phyloP scores from a whole-genome alignment of 2,113 vertebrate species.

The Tapirus terrestris region DNA sequence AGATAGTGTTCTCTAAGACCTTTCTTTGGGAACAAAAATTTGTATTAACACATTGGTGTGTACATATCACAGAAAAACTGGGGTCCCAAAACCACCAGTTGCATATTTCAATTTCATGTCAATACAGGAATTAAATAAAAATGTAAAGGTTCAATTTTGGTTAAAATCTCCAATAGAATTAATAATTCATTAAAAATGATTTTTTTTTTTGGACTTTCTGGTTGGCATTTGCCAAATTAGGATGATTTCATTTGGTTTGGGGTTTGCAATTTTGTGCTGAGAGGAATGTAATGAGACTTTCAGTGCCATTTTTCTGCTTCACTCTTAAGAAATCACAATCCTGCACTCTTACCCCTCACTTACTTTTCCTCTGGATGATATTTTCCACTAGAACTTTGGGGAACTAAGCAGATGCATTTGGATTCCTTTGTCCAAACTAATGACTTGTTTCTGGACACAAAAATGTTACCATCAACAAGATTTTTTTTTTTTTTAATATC shows the following conservation, averaged over 20 bases:
- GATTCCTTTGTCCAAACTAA: slow-evolving; percentile 84
- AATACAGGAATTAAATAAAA: not conserved
- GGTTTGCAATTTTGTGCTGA: not conserved
- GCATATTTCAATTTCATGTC: not conserved
- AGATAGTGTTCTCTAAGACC: not conserved
- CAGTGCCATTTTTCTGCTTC: slow-evolving; percentile 56
- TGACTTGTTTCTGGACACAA: slow-evolving; percentile 87
- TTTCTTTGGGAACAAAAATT: not conserved
- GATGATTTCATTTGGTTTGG: not conserved
- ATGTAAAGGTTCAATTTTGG: not conserved
- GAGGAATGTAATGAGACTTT: slow-evolving; percentile 60
- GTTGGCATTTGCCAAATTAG: not conserved
- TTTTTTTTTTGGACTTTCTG: not conserved
- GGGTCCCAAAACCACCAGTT: not conserved
- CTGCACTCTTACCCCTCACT: slow-evolving; percentile 53
- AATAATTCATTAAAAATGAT: not conserved
- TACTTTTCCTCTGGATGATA: slow-evolving; percentile 59
- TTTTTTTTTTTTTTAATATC: slow-evolving; percentile 72
- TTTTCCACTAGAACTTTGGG: slow-evolving; percentile 75
- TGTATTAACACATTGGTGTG: not conserved
- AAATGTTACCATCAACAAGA: slow-evolving; percentile 83
- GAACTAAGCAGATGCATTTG: slow-evolving; percentile 79
- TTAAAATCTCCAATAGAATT: not conserved
- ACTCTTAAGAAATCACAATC: slow-evolving; percentile 70
- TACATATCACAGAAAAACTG: not conserved